phyloP scores from a whole-genome alignment of 2,113 vertebrate species.

The Grammomys dolichurus region DNA sequence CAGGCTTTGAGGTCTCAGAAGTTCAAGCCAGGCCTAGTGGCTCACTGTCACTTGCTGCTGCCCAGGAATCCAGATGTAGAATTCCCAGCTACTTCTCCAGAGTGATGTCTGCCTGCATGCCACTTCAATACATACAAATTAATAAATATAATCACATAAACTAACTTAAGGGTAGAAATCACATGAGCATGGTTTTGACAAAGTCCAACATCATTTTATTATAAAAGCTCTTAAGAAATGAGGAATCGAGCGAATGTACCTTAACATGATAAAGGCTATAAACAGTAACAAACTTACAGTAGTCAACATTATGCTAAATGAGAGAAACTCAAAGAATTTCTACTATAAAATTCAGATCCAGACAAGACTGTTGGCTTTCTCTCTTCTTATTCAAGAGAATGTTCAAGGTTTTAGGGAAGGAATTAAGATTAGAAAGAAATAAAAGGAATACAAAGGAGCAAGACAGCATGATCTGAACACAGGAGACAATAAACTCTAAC shows the following conservation, averaged over 20 bases:
- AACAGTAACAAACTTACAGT: background rate
- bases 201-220: background rate
- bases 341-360: background rate
- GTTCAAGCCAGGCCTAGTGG: background rate
- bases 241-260: background rate
- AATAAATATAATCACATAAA: background rate
- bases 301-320: background rate
- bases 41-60: background rate
- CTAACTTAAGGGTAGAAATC: background rate
- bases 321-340: background rate
- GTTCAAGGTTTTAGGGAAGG: background rate
- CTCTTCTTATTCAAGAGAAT: background rate
- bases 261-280: background rate
- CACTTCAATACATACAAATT: background rate
- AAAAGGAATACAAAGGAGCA: background rate
- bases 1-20: background rate
- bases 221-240: background rate
- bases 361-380: background rate
- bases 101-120: background rate
- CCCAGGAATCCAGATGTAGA: background rate
- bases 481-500: no score
- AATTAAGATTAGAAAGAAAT: background rate
- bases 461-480: background rate
- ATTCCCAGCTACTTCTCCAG: background rate
- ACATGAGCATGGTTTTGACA: background rate